Percentiles rank a stretch among this genome's conserved stretches.
These are phyloP conservation scores for Homarus americanus DNA, from an alignment of 1,140 invertebrate genomes.

Conservation along the genomic window DNA sequence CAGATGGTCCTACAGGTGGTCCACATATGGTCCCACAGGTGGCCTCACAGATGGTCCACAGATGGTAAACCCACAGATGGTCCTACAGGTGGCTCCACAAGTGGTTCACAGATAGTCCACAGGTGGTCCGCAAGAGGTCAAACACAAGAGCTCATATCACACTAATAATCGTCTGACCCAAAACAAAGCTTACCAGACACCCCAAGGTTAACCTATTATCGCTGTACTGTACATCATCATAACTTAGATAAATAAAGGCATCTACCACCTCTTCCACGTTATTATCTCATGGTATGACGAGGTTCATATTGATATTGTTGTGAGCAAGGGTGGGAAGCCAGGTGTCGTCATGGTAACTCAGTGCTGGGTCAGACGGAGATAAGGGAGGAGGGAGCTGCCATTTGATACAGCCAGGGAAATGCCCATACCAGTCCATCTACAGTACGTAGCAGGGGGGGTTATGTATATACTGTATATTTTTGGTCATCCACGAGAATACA, in stretches of 20 bases:
- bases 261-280: too few species aligned
- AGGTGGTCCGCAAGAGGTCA: too few species aligned
- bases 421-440: conserved; percentile 61
- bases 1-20: too few species aligned
- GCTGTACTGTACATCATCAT: too few species aligned
- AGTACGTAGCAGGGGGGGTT: conserved; percentile 59
- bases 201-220: not conserved
- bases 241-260: too few species aligned
- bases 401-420: conserved; percentile 64
- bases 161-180: conserved; percentile 44
- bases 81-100: not conserved
- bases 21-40: too few species aligned
- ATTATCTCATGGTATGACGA: not conserved
- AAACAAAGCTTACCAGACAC: conserved; percentile 27
- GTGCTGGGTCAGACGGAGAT: conserved; percentile 40
- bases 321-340: too few species aligned
- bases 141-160: conserved; percentile 66
- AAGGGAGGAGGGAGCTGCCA: conserved; percentile 45
- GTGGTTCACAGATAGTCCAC: too few species aligned
- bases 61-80: conserved; percentile 58
- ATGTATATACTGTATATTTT: too few species aligned
- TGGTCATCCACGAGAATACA: conserved; percentile 51
- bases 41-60: too few species aligned
- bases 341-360: not conserved
- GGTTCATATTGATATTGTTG: not conserved